Evolutionary conservation across 2,113 vertebrate genomes (phyloP).

Genomic region (Corythaixoides concolor): DNA sequence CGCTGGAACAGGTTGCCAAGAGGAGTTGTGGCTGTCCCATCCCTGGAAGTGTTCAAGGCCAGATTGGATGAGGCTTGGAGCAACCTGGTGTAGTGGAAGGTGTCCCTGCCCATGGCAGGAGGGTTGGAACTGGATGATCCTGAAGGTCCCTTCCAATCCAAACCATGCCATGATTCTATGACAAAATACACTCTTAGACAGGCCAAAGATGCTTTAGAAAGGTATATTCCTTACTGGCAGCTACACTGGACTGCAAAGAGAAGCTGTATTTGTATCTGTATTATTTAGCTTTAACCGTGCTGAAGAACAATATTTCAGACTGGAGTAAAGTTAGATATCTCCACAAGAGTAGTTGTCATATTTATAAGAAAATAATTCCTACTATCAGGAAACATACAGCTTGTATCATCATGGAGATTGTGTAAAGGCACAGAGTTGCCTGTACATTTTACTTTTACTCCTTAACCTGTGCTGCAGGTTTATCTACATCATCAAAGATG

Average conservation of each 20-base stretch:
- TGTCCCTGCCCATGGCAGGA: too few relatives aligned
- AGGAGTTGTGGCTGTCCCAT: too few relatives aligned
- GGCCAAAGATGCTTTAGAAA: background rate
- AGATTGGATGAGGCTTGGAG: too few relatives aligned
- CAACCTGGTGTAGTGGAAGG: too few relatives aligned
- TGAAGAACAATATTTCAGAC: background rate
- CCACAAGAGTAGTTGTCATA: fast-evolving
- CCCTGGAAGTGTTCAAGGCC: too few relatives aligned
- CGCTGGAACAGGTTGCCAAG: too few relatives aligned
- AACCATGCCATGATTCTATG: too few relatives aligned
- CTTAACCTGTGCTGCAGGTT: background rate
- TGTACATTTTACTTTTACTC: background rate
- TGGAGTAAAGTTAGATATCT: background rate
- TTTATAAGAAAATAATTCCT: background rate
- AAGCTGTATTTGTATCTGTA: background rate
- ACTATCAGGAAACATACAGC: fast-evolving
- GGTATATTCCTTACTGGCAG: background rate
- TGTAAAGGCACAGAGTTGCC: background rate
- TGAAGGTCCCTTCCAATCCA: too few relatives aligned
- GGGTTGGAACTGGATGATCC: too few relatives aligned
- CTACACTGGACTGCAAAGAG: background rate
- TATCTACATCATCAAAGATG: background rate
- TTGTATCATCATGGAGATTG: fast-evolving
- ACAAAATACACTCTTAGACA: background rate
- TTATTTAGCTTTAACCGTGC: background rate